Conservation (phyloP, 2,113 vertebrate species). For the Melanostigma gelatinosum region DNA sequence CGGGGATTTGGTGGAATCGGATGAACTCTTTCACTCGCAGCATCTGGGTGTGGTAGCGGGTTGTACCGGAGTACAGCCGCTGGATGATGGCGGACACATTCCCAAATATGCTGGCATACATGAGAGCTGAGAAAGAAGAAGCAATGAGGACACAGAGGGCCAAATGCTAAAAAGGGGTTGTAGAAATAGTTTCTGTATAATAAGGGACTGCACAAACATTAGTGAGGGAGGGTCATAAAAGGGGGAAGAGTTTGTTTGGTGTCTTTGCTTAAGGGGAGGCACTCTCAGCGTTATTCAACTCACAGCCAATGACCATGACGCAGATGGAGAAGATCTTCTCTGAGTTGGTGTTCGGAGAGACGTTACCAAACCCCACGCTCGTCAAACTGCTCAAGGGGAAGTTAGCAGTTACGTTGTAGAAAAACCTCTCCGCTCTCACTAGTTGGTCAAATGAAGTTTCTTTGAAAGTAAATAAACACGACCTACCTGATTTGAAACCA, state of each 20-base stretch:
- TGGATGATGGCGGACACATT: slow-evolving; percentile 98
- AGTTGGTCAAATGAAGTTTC: slow-evolving; percentile 2
- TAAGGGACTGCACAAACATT: neutral
- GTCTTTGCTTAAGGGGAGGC: too few relatives aligned
- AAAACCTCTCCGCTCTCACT: neutral
- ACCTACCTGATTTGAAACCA: slow-evolving; percentile 62
- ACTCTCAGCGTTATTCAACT: slow-evolving; percentile 75
- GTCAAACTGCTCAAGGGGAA: slow-evolving; percentile 94
- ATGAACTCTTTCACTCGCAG: slow-evolving; percentile 97
- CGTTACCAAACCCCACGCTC: slow-evolving; percentile 96
- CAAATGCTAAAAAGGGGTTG: neutral
- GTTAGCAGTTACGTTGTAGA: neutral
- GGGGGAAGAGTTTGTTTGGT: neutral
- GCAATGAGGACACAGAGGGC: neutral
- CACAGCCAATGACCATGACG: slow-evolving; percentile 98
- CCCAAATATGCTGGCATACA: slow-evolving; percentile 99
- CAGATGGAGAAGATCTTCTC: slow-evolving; percentile 99
- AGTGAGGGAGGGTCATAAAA: neutral
- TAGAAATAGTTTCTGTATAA: neutral
- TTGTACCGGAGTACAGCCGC: slow-evolving; percentile 93
- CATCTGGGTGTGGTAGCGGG: slow-evolving; percentile 97
- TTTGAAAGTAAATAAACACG: neutral
- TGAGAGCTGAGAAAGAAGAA: slow-evolving; percentile 86
- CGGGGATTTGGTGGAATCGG: slow-evolving; percentile 97
- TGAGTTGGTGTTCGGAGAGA: slow-evolving; percentile 97